phyloP scores from a whole-genome alignment of 2,888 invertebrate genomes.

The Parapristionchus giblindavisi region DNA sequence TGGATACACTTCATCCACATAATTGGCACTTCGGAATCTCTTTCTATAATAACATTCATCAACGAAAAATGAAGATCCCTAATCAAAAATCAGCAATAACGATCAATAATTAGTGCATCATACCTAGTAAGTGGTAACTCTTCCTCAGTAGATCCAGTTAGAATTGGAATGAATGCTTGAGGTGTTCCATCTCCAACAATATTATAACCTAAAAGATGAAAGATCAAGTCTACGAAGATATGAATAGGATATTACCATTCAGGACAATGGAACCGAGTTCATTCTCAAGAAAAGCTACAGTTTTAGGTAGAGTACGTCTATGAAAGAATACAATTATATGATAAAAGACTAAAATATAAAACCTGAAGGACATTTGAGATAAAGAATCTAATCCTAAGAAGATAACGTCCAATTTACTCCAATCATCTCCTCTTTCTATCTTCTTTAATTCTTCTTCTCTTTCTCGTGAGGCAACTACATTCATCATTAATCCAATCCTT shows the following conservation, averaged over 20 bases:
- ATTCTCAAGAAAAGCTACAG: conserved; percentile 77
- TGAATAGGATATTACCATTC: conserved; percentile 12
- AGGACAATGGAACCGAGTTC: conserved; percentile 58
- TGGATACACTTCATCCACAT: conserved; percentile 72
- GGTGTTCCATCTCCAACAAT: conserved; percentile 73
- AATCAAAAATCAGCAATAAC: not conserved
- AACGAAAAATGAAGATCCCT: not conserved
- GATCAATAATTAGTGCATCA: not conserved
- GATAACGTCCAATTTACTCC: conserved; percentile 50
- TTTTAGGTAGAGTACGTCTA: conserved; percentile 81
- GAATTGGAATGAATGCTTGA: conserved; percentile 71
- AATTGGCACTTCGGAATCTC: conserved; percentile 64
- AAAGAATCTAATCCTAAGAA: conserved; percentile 85
- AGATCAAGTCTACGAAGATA: not conserved
- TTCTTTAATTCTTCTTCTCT: conserved; percentile 22
- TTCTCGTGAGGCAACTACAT: conserved; percentile 36
- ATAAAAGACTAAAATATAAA: not conserved
- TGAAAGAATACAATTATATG: not conserved
- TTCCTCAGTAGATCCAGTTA: conserved; percentile 71
- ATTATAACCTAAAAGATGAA: conserved; percentile 70
- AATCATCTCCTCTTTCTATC: conserved; percentile 22
- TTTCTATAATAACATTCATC: conserved; percentile 56
- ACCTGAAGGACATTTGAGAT: conserved; percentile 81
- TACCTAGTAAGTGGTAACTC: conserved; percentile 71
- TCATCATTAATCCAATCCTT: conserved; percentile 47